Base-by-base conservation (phyloP, 2,888 invertebrate genomes). In the Thymelicus lineola region DNA sequence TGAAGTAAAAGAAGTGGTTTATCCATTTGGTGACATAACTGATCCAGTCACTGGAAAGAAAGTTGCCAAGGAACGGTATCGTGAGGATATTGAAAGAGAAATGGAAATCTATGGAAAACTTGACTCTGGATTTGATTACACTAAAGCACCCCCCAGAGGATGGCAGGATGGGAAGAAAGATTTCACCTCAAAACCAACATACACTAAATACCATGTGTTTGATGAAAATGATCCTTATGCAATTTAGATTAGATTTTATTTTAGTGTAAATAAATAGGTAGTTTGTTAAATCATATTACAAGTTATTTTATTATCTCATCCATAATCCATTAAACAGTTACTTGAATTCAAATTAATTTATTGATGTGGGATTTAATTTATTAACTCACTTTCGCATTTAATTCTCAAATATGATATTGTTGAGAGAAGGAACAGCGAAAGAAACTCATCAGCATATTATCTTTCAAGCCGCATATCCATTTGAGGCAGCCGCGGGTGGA, bases 11-110 rank as follows among this genome's bases (percentile, higher is more conserved):
- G 95, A 97, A 84, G 95, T 98, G 6, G 95, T 98, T 15, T 97
- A 97, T 86, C 96, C 96, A 1, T 90, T 96, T 77, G 98, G 98
- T 76, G 97, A 98, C 88, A 92, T 97, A 64, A 97, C 96, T n/a
- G 97, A 98, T 88, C 98, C 98, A 1, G 90, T 98, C 35, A 96
- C 97, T 57, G 97, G 97, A 15, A 97, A 97, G 83, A 96, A 96
- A 86, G 96, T 97, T 53, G 96, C 96, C 0, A 96, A 94, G 64
- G 95, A 95, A 73, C 94, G 94, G 80, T 98, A 96, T 82, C 95
- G 98, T 80, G 97, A 97, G 72, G 95, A 97, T 71, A 94, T 97
- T 72, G 96, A 96, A 59, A 94, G 94, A 79, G 92, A 95, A 67
- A 95, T 94, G 75, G 91, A 96, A 81, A 75, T 97, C 36, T 97